These are phyloP conservation scores for Hemicordylus capensis DNA, from an alignment of 2,113 vertebrate genomes.

Conservation along the genomic window DNA sequence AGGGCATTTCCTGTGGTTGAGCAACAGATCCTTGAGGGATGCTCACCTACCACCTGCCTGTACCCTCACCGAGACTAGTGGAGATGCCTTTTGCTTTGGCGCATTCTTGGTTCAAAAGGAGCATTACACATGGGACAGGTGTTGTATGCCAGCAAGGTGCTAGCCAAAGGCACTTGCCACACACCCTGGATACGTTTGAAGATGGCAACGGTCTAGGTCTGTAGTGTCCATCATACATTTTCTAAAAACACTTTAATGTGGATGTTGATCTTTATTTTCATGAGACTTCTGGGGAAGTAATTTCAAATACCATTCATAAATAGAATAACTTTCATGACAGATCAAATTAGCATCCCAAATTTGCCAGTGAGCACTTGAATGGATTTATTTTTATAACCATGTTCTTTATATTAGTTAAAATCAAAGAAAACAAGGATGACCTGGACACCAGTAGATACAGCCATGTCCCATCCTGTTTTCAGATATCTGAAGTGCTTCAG, in stretches of 20 bases:
- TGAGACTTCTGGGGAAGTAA: too few relatives aligned
- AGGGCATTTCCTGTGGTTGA: too few relatives aligned
- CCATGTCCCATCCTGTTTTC: conserved; percentile 42
- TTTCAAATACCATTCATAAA: too few relatives aligned
- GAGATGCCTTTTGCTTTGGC: background rate
- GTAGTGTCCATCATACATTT: too few relatives aligned
- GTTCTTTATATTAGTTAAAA: background rate
- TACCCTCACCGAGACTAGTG: background rate
- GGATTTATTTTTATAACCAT: background rate
- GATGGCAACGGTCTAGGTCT: too few relatives aligned
- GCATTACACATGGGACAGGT: background rate
- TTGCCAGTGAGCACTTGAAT: background rate
- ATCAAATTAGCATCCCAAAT: background rate
- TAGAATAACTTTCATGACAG: conserved; percentile 52
- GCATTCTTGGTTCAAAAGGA: background rate
- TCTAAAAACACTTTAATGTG: background rate
- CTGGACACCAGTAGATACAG: conserved; percentile 43
- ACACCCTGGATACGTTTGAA: too few relatives aligned
- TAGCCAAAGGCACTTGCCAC: background rate
- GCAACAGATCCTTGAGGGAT: too few relatives aligned
- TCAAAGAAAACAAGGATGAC: conserved; percentile 9
- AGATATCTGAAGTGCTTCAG: conserved; percentile 49
- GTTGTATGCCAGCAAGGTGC: too few relatives aligned
- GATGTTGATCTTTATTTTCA: background rate
- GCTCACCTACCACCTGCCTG: too few relatives aligned